Conservation (phyloP, 64 coral and sea anemone species). For the Hydrozoanthus tunicans region DNA sequence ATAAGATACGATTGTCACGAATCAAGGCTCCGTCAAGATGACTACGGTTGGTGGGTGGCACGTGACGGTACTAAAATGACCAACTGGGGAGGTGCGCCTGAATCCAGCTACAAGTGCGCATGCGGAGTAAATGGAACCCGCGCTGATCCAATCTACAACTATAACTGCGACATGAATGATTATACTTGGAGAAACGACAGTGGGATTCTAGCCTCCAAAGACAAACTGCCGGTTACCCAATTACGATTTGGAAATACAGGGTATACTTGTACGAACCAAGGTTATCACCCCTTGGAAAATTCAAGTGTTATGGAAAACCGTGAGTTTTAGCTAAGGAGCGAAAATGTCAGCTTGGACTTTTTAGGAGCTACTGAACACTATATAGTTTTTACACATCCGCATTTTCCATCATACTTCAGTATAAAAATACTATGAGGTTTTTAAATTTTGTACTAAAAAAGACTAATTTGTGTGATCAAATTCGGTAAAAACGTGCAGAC, state of each 20-base stretch:
- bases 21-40: conserved; percentile 54
- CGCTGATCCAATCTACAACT: background rate
- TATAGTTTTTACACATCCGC: no score
- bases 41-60: conserved; percentile 7
- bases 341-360: no score
- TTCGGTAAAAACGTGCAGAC: no score
- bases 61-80: conserved; percentile 15
- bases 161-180: conserved; percentile 48
- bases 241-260: conserved; percentile 15
- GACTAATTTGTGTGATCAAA: no score
- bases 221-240: background rate
- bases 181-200: conserved; percentile 12
- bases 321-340: no score
- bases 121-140: conserved; percentile 14
- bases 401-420: no score
- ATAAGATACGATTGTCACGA: conserved; percentile 51
- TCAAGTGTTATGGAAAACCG: no score
- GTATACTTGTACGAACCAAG: no score
- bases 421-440: no score
- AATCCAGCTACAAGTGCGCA: conserved; percentile 2
- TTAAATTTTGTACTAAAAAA: no score
- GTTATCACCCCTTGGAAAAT: no score
- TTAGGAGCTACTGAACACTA: no score
- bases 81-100: conserved; percentile 18
- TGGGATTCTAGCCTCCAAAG: conserved; percentile 11